phyloP scores from a whole-genome alignment of 2,888 invertebrate genomes.

The Brenthis daphne region DNA sequence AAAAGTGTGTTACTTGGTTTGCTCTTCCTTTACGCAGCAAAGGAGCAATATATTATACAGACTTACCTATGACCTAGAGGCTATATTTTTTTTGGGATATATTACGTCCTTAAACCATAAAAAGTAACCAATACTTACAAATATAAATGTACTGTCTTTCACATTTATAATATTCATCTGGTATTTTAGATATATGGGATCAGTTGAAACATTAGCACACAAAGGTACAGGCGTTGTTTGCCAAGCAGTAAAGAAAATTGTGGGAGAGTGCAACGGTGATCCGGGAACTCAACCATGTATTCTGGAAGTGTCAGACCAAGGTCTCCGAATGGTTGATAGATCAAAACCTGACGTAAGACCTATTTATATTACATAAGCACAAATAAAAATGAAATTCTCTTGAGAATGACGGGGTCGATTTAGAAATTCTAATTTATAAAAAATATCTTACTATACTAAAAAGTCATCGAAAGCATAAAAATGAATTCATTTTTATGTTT shows the following conservation, averaged over 20 bases:
- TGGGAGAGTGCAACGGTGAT: constrained; percentile 85
- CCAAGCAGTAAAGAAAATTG: constrained; percentile 94
- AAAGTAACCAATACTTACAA: too few relatives aligned
- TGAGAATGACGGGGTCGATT: too few relatives aligned
- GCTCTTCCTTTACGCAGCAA: too few relatives aligned
- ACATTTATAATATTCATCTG: too few relatives aligned
- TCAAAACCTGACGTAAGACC: constrained; percentile 86
- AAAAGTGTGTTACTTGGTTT: too few relatives aligned
- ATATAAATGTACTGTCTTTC: too few relatives aligned
- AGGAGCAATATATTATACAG: too few relatives aligned
- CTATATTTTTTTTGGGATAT: background rate
- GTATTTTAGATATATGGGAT: constrained; percentile 90
- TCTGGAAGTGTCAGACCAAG: constrained; percentile 97
- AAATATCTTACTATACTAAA: too few relatives aligned
- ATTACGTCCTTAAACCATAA: too few relatives aligned
- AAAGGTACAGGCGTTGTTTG: constrained; percentile 98
- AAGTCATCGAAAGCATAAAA: too few relatives aligned
- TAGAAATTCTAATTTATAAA: too few relatives aligned
- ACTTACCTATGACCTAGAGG: background rate
- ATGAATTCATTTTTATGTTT: too few relatives aligned
- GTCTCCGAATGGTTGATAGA: constrained; percentile 96
- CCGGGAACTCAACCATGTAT: constrained; percentile 92
- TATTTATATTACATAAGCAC: constrained; percentile 16
- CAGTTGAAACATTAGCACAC: constrained; percentile 96
- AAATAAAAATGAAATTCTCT: background rate